Evolutionary conservation across 1,140 invertebrate genomes (phyloP), one percentile per base, ranked within the genome.

Genomic region (Penaeus chinensis): DNA sequence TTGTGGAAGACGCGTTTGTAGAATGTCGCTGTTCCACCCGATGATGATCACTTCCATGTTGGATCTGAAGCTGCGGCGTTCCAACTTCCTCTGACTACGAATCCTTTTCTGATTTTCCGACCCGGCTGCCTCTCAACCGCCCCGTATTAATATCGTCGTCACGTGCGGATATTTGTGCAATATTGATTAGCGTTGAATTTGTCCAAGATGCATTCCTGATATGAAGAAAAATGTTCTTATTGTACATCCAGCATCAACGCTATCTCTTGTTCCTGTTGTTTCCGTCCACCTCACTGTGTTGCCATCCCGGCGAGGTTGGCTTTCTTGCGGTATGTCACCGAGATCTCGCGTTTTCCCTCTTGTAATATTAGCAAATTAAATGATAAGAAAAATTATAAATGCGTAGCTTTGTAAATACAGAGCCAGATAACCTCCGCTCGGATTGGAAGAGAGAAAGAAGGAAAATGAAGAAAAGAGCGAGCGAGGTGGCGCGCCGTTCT

Each of bases 21-120:
- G 42, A 78, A 54, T 42, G 82, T 83, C 62, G n/a, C 18, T 82
- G 61, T 82, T 74, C 65, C 81, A 82, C 63, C 78, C 78, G 16
- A 27, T 82, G 81, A 82, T 66, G 81, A 82, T 82, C 47, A 83
- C 47, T 83, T 83, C 82, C 82, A 65, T 54, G 82, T 83, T 83
- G 69, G 82, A 83, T 20, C 76, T 18, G 37, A 37, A 63, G 66
- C 81, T 27, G 47, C 66, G 24, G 20, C 62, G 16, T 74, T 83
- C 76, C 76, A 82, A 54, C 82, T 83, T 74, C 66, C 82, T 83
- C 37, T 16, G 20, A 27, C 42, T 16, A 16, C 20, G 8, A 54
- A 54, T 10, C 4, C 20, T 61, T 65, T 65, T 74, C 69, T 69
- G 65, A 42, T 83, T 47, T 37, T 61, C 27, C 37, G 13, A 24